Evolutionary conservation across 2,888 invertebrate genomes (phyloP).

Genomic region (Trachelus stipa): DNA sequence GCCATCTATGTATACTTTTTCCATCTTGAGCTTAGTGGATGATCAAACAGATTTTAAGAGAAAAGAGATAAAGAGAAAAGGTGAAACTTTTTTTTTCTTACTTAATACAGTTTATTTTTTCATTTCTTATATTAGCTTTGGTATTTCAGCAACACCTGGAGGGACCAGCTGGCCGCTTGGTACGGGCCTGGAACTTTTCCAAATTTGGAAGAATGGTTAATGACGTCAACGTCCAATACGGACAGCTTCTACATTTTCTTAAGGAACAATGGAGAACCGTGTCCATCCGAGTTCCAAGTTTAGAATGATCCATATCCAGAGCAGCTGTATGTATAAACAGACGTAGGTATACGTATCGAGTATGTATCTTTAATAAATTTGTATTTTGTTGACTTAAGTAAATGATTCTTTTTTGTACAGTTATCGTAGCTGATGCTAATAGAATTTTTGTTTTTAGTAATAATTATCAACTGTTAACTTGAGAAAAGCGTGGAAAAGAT

Average conservation of each 20-base stretch:
- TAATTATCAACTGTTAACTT: not conserved
- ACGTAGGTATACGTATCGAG: not conserved
- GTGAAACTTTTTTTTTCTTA: not conserved
- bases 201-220: not conserved
- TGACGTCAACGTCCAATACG: not conserved
- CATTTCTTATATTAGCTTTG: not conserved
- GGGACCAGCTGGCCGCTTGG: not conserved
- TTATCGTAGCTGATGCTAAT: not conserved
- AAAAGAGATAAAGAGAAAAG: not conserved
- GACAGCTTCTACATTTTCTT: conserved; percentile 2
- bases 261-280: not conserved
- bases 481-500: conserved; percentile 26
- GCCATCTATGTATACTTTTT: not conserved
- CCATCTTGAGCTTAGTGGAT: not conserved
- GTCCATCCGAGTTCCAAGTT: not conserved
- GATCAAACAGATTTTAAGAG: not conserved
- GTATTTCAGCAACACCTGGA: not conserved
- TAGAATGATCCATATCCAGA: not conserved
- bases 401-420: not conserved
- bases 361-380: not conserved
- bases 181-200: not conserved
- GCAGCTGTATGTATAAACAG: not conserved
- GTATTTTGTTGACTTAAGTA: not conserved
- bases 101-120: not conserved
- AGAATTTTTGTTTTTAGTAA: not conserved